phyloP scores from a whole-genome alignment of 2,113 vertebrate species.

The Oceanites oceanicus region DNA sequence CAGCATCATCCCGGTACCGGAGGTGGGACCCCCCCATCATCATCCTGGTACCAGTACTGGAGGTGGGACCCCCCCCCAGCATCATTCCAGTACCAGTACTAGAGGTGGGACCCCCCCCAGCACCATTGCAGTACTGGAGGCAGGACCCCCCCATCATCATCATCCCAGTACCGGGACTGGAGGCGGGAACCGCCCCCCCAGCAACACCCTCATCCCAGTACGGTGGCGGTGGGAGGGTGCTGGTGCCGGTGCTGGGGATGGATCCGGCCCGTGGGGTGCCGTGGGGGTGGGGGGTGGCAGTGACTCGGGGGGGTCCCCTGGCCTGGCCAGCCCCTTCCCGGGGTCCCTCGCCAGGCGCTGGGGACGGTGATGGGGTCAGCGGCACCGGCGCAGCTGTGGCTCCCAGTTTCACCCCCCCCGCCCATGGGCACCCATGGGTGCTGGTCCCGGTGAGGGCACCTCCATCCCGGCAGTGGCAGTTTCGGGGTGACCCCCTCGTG shows the following conservation, averaged over 20 bases:
- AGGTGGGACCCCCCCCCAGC: too few species aligned
- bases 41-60: too few species aligned
- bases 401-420: background rate
- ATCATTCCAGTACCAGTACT: too few species aligned
- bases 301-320: background rate
- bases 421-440: background rate
- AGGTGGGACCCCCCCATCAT: too few species aligned
- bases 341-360: background rate
- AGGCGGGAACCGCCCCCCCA: too few species aligned
- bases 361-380: background rate
- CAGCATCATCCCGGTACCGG: too few species aligned
- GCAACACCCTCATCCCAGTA: too few species aligned
- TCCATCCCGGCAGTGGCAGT: rapidly evolving
- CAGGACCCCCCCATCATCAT: too few species aligned
- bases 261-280: background rate
- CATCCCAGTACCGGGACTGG: too few species aligned
- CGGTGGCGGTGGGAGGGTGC: background rate
- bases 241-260: background rate
- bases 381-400: background rate
- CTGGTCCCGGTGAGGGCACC: too few species aligned
- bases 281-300: background rate
- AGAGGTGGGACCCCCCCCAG: too few species aligned
- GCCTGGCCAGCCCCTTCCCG: background rate
- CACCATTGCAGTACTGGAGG: too few species aligned
- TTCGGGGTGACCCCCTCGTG: background rate